Conservation (phyloP, 2,888 invertebrate species). For the Clitarchus hookeri region DNA sequence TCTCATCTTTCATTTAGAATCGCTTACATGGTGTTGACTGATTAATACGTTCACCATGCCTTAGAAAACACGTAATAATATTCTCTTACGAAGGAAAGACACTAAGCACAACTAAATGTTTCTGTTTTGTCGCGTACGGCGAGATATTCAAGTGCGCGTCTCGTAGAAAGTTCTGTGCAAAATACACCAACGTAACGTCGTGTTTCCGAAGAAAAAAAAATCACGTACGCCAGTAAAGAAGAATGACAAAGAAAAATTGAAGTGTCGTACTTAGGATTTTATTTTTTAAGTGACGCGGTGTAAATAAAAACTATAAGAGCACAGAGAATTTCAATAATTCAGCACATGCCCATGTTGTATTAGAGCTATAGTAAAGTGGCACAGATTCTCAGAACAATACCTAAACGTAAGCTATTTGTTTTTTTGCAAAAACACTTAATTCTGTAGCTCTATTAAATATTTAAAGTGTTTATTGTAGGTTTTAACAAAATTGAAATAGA, state of each 20-base stretch:
- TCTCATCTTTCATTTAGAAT: neutral
- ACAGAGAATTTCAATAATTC: constrained; percentile 18
- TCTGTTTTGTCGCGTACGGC: neutral
- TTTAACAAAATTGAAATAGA: no score
- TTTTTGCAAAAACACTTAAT: no score
- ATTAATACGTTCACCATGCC: neutral
- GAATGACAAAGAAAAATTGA: neutral
- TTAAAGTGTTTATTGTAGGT: no score
- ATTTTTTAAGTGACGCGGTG: neutral
- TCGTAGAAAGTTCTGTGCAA: neutral
- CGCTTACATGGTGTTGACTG: neutral
- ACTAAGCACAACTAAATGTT: neutral
- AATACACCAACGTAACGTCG: neutral
- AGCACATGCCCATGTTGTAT: constrained; percentile 17
- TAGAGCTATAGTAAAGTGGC: constrained; percentile 15
- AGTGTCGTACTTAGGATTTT: neutral
- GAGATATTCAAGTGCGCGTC: neutral
- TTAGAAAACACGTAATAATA: neutral
- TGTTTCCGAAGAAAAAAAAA: neutral
- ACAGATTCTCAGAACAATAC: neutral
- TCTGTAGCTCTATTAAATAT: no score
- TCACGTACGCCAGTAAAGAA: neutral
- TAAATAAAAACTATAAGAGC: neutral
- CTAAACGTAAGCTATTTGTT: no score
- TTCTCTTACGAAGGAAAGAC: neutral